Percentiles rank a stretch among this genome's conserved stretches.
These are phyloP conservation scores for Numida meleagris DNA, from an alignment of 2,113 vertebrate genomes.

Conservation along the genomic window DNA sequence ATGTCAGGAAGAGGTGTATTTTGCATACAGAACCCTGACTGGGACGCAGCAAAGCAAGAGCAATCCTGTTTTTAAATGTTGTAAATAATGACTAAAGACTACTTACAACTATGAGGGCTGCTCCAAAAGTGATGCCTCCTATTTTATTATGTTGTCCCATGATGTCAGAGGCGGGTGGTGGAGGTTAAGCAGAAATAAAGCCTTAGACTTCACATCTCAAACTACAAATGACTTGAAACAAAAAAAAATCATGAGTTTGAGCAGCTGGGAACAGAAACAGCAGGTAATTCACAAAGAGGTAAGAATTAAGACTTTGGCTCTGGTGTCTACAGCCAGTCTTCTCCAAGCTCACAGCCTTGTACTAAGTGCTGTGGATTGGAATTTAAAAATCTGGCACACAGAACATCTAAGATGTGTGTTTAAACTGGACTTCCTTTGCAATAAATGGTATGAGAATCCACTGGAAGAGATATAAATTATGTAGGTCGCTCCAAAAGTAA, in stretches of 20 bases:
- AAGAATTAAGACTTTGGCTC: not conserved
- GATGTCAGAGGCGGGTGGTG: not conserved
- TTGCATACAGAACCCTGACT: not conserved
- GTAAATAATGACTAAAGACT: not conserved
- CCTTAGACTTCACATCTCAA: not conserved
- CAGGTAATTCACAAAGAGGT: not conserved
- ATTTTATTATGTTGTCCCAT: not conserved
- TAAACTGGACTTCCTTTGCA: not conserved
- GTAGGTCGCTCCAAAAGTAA: no score
- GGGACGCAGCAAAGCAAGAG: not conserved
- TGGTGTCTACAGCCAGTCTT: not conserved
- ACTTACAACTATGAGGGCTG: not conserved
- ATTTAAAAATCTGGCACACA: not conserved
- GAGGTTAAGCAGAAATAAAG: not conserved
- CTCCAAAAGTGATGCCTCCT: no score
- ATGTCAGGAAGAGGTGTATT: not conserved
- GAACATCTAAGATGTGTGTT: not conserved
- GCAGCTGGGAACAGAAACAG: not conserved
- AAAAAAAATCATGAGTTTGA: not conserved
- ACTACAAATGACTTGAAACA: not conserved
- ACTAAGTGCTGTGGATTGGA: not conserved
- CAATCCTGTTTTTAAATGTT: not conserved
- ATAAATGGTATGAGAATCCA: not conserved
- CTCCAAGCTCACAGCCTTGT: not conserved
- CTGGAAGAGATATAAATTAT: not conserved